Base-by-base conservation (phyloP, 2,888 invertebrate species). In the Gibbula magus region DNA sequence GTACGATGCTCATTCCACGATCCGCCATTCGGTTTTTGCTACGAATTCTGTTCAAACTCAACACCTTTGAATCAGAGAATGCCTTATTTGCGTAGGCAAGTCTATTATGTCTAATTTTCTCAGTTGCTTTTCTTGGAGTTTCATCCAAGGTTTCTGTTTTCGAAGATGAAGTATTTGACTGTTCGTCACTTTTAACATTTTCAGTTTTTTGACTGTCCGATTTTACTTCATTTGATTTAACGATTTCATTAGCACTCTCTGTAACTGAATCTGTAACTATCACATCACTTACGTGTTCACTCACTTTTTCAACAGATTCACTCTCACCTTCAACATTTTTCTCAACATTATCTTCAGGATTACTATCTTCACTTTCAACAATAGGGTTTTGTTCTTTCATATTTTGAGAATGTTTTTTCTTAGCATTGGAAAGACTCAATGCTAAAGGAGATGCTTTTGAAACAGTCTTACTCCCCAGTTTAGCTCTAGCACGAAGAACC, bases 101-200 rank as follows among this genome's bases (percentile, higher is more conserved):
- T 39, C 35, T 70, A 25, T 25, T 67, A 7, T 25, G 53, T 29
- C 54, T 75, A n/a, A 25, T 32, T 29, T 54, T 75, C 35, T 85
- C 83, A 7, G 79, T 75, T 16, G 67, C 77, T 80, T 88, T 88
- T 66, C 78, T 81, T 22, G 88, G 88, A 0, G 88, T 88, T 82
- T 86, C 86, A 61, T 85, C 84, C 7, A 85, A 61, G 16, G 75
- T n/a, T 10, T 51, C 52, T 7, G 25, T 51, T 39, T 77, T 45
- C 7, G n/a, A 29, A 25, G n/a, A 56, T 22, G 32, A 29, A 61
- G 13, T 8, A 45, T 45, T 45, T 45, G 45, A 8, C 10, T 4
- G 45, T 10, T 45, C 45, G 4, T 4, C 45, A 45, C 45, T 25
- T 61, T 18, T 29, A 13, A 25, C 61, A 0, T 0, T 61, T 61